Conservation (phyloP, 2,113 vertebrate genomes). For the Callipepla squamata region DNA sequence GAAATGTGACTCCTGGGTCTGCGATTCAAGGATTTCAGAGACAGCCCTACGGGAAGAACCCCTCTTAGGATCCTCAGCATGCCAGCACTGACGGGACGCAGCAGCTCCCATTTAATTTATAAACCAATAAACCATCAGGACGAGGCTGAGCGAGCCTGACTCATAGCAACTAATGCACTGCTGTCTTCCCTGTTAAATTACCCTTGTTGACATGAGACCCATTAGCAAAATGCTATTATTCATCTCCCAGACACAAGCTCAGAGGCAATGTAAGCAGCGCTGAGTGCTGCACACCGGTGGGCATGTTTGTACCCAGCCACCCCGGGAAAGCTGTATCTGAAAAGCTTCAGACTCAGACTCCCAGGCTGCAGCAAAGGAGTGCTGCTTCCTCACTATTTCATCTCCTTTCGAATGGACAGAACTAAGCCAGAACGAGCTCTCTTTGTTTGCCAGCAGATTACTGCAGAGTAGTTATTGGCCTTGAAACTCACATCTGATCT, state of each 20-base stretch:
- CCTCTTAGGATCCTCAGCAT: background rate
- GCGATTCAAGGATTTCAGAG: constrained; percentile 6
- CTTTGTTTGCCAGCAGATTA: background rate
- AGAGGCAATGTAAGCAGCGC: background rate
- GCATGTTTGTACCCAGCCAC: background rate
- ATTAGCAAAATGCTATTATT: constrained; percentile 47
- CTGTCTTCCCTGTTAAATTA: constrained; percentile 38
- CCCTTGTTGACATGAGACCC: constrained; percentile 43
- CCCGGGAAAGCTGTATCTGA: constrained; percentile 8
- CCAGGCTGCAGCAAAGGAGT: background rate
- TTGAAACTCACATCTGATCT: constrained; percentile 11
- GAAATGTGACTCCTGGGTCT: background rate
- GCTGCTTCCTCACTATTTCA: background rate
- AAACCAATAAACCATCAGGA: background rate
- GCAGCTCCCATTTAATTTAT: constrained; percentile 39
- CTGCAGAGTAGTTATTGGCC: constrained; percentile 1
- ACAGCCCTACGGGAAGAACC: background rate
- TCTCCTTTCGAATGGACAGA: background rate
- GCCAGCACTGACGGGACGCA: background rate
- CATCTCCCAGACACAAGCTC: background rate
- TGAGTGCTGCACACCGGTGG: background rate
- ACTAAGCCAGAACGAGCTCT: background rate
- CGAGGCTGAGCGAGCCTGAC: constrained; percentile 33
- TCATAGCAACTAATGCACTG: constrained; percentile 53
- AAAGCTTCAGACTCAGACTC: background rate